Conservation (phyloP, 1,140 invertebrate species). For the Drosophila orosa region DNA sequence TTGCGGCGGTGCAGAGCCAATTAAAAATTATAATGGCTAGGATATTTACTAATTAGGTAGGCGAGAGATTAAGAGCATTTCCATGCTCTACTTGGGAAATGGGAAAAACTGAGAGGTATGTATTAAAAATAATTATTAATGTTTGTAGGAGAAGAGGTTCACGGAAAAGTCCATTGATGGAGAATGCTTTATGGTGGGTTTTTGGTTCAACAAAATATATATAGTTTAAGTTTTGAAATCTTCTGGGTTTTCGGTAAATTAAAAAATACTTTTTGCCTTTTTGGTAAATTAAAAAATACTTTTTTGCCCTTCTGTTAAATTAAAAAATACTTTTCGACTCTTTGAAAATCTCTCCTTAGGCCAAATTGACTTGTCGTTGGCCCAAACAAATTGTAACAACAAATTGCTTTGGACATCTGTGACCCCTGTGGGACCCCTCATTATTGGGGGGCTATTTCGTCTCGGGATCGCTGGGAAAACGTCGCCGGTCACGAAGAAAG, state of each 20-base stretch:
- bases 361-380: constrained; percentile 69
- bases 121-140: not conserved
- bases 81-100: constrained; percentile 39
- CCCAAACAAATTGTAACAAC: constrained; percentile 70
- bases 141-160: not conserved
- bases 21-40: constrained; percentile 64
- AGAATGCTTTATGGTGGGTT: not conserved
- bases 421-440: constrained; percentile 65
- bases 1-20: constrained; percentile 44
- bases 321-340: not conserved
- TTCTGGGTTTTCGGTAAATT: not conserved
- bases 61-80: constrained; percentile 43
- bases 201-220: not conserved
- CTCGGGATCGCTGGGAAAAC: constrained; percentile 60
- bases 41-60: constrained; percentile 59
- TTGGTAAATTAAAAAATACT: not conserved
- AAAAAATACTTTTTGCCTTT: not conserved
- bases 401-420: constrained; percentile 70
- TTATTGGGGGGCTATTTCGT: constrained; percentile 21
- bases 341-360: not conserved
- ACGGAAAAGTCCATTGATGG: not conserved
- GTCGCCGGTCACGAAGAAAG: constrained; percentile 79
- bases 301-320: not conserved
- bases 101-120: not conserved
- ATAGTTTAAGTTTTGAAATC: not conserved